Percentiles rank a stretch among this genome's conserved stretches.
Conservation (phyloP, 2,113 vertebrate species). For the Chamaea fasciata region DNA sequence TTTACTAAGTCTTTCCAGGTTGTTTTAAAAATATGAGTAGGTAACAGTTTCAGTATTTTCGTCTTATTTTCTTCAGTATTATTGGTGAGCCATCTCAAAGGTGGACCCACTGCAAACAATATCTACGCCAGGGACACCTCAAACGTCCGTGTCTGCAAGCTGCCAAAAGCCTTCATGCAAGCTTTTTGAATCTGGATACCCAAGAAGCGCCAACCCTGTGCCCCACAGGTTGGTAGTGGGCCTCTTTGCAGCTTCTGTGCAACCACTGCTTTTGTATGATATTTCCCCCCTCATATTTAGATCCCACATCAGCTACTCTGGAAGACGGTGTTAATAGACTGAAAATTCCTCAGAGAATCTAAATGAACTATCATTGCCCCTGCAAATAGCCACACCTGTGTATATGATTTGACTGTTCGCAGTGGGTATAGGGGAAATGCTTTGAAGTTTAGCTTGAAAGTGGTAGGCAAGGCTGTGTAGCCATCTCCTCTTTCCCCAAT, state of each 20-base stretch:
- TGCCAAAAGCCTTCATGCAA: not conserved
- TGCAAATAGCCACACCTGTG: not conserved
- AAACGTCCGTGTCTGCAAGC: not conserved
- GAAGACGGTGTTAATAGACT: not conserved
- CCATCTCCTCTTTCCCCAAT: not conserved
- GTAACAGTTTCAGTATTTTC: not conserved
- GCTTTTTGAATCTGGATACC: not conserved
- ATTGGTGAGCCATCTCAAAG: not conserved
- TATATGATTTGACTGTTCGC: not conserved
- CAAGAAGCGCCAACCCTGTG: not conserved
- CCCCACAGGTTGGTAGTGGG: not conserved
- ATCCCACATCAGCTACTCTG: not conserved
- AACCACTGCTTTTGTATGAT: not conserved
- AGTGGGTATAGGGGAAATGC: not conserved
- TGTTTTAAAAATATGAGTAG: not conserved
- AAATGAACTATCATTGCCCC: not conserved
- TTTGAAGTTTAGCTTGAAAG: not conserved
- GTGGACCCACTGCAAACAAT: not conserved
- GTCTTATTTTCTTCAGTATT: not conserved
- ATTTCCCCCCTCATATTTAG: not conserved
- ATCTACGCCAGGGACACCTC: not conserved
- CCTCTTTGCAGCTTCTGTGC: not conserved
- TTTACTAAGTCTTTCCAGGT: not conserved
- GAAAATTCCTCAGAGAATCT: not conserved
- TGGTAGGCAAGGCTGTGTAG: not conserved